A percentile compares a stretch with the other conserved stretches of the same genome.
Conservation (phyloP, 2,888 invertebrate species). For the Carabus problematicus region DNA sequence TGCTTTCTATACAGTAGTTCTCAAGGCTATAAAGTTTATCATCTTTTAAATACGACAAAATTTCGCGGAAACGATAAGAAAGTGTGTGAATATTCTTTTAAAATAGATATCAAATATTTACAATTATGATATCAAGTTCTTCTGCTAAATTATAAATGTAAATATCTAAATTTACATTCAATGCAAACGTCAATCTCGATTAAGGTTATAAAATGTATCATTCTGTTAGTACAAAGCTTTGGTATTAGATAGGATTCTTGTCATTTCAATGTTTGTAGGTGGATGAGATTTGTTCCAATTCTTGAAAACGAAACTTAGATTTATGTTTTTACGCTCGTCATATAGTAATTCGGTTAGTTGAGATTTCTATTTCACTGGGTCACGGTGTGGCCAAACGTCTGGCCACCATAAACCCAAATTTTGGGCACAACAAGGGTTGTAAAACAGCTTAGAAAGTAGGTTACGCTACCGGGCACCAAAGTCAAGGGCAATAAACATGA, state of each 20-base stretch:
- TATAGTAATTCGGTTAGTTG: conserved; percentile 32
- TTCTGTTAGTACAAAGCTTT: background rate
- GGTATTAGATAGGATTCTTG: background rate
- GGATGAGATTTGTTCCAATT: background rate
- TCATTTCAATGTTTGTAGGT: conserved; percentile 9
- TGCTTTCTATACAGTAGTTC: no score
- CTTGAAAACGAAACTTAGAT: conserved; percentile 37
- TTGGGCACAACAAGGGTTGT: conserved; percentile 33
- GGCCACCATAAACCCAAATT: conserved; percentile 40
- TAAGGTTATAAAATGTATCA: conserved; percentile 6
- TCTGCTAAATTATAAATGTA: no score
- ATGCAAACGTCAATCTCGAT: no score
- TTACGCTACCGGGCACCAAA: conserved; percentile 35
- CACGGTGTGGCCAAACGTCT: conserved; percentile 29
- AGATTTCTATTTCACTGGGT: conserved; percentile 40
- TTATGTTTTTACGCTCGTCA: conserved; percentile 35
- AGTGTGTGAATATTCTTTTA: no score
- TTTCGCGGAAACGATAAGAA: no score
- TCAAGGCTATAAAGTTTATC: no score
- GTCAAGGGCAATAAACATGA: conserved; percentile 39
- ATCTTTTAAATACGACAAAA: no score
- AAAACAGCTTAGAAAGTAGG: conserved; percentile 37
- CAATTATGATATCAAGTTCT: no score
- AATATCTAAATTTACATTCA: no score
- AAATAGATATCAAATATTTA: no score